Evolutionary conservation across 2,797 vertebrate species (phyloP).

Genomic region (Melanotaenia boesemani): DNA sequence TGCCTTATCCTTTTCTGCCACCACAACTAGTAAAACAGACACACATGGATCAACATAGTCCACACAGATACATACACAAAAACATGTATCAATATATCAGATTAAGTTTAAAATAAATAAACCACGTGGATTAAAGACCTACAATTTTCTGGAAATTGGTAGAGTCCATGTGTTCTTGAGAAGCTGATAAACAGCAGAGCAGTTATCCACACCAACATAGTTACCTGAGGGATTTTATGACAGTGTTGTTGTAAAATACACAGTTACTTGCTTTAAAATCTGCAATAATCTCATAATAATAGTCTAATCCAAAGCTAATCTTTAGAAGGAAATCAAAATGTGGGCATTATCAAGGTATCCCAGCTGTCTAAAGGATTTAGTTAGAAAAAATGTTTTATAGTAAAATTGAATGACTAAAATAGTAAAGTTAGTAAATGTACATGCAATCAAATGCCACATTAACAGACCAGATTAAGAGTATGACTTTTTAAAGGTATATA

Average conservation of each 20-base stretch:
- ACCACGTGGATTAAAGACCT: not conserved
- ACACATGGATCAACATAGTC: not conserved
- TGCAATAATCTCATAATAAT: not conserved
- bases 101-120: not conserved
- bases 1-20: not conserved
- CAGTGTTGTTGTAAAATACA: conserved; percentile 2
- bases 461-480: not conserved
- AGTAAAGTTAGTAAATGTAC: not conserved
- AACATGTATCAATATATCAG: not conserved
- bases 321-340: not conserved
- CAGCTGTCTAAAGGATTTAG: not conserved
- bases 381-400: not conserved
- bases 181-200: conserved; percentile 54
- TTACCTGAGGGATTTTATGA: conserved; percentile 39
- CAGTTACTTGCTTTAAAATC: not conserved
- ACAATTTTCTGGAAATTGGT: conserved; percentile 68
- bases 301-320: not conserved
- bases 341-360: not conserved
- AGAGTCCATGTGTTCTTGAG: conserved; percentile 34
- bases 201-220: conserved; percentile 42
- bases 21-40: conserved; percentile 54
- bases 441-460: not conserved
- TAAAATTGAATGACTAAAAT: not conserved
- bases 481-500: not conserved
- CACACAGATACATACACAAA: not conserved